Evolutionary conservation across 2,797 vertebrate species (phyloP).

Genomic region (Vespertilio murinus): DNA sequence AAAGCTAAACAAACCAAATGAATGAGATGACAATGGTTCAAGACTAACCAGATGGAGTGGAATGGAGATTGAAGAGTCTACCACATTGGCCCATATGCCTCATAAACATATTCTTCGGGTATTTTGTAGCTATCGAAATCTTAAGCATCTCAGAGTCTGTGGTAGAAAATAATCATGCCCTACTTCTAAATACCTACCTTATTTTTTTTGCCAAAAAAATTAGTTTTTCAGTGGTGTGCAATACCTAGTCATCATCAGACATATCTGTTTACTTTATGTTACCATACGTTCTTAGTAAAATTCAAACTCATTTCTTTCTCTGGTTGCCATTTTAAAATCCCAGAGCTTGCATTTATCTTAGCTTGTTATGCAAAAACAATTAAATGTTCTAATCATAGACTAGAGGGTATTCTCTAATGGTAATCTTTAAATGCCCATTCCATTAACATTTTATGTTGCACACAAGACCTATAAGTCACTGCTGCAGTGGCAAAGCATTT

Average conservation of each 20-base stretch:
- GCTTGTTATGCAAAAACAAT: conserved; percentile 75
- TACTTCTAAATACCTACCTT: background rate
- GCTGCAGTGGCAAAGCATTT: conserved; percentile 63
- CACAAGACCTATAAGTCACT: conserved; percentile 67
- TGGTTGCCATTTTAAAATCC: conserved; percentile 55
- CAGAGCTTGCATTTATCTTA: conserved; percentile 67
- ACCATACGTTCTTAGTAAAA: conserved; percentile 48
- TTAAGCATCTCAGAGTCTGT: background rate
- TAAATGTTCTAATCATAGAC: conserved; percentile 72
- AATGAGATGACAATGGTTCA: background rate
- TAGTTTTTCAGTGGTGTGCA: background rate
- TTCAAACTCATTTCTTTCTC: conserved; percentile 63
- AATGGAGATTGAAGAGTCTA: background rate
- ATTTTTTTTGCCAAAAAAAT: background rate
- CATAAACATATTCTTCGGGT: background rate
- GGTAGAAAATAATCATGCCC: background rate
- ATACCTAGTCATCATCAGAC: background rate
- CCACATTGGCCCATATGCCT: background rate
- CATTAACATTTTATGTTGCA: conserved; percentile 80
- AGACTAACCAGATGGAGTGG: background rate
- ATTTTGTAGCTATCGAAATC: background rate
- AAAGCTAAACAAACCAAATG: background rate
- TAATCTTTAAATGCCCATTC: conserved; percentile 74
- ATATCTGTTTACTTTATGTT: conserved; percentile 42
- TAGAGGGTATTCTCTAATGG: conserved; percentile 62